Evolutionary conservation across 2,113 vertebrate genomes (phyloP).

Genomic region (Xiphophorus hellerii): DNA sequence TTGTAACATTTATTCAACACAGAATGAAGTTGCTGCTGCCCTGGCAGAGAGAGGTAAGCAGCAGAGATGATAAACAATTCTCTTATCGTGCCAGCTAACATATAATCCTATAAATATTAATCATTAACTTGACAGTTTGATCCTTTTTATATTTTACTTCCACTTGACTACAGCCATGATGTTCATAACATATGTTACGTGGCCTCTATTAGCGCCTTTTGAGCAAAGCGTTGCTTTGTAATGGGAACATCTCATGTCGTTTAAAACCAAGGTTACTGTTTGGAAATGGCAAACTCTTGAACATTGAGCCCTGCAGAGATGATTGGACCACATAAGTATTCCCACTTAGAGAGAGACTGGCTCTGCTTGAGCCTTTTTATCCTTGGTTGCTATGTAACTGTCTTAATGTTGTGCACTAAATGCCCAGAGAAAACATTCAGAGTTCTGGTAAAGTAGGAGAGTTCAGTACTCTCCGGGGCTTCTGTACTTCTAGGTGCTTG

Average conservation of each 20-base stretch:
- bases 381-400: constrained; percentile 56
- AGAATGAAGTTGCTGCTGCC: constrained; percentile 96
- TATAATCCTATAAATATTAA: neutral
- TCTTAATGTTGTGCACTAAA: constrained; percentile 34
- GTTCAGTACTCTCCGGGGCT: neutral
- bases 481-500: neutral
- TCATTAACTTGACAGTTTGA: neutral
- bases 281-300: constrained; percentile 38
- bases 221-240: constrained; percentile 1
- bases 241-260: neutral
- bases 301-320: constrained; percentile 27
- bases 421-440: constrained; percentile 22
- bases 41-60: constrained; percentile 82
- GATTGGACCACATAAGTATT: constrained; percentile 25
- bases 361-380: constrained; percentile 22
- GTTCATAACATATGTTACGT: neutral
- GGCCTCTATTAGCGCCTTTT: neutral
- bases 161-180: neutral
- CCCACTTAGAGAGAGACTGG: constrained; percentile 26
- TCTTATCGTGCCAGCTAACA: neutral
- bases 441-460: constrained; percentile 13
- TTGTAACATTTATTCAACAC: constrained; percentile 99
- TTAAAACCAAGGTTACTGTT: constrained; percentile 33
- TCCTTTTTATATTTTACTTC: neutral
- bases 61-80: neutral